Evolutionary conservation across 2,797 vertebrate genomes (phyloP).

Genomic region (Diglossa cyanea): DNA sequence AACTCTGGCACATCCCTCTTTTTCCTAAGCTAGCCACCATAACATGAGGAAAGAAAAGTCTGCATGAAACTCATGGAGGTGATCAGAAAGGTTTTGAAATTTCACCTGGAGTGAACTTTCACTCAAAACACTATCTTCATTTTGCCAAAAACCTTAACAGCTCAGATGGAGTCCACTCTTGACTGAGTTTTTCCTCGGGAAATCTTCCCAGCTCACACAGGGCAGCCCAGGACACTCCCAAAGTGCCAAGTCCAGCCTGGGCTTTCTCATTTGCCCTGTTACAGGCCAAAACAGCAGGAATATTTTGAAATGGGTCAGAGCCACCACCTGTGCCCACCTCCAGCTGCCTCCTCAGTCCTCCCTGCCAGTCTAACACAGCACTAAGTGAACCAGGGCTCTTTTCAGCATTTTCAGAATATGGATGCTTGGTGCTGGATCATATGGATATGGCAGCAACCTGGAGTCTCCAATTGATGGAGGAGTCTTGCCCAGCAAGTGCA

Average conservation of each 20-base stretch:
- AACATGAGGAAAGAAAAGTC: background rate
- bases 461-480: background rate
- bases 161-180: background rate
- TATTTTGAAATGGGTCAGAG: background rate
- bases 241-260: background rate
- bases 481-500: background rate
- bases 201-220: background rate
- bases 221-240: background rate
- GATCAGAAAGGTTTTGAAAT: background rate
- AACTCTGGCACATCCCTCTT: background rate
- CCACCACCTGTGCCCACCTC: background rate
- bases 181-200: background rate
- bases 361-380: background rate
- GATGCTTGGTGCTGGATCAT: background rate
- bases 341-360: background rate
- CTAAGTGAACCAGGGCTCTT: fast-evolving
- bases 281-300: background rate
- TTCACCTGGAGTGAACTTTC: background rate
- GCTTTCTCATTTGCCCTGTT: background rate
- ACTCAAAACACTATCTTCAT: background rate
- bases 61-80: background rate
- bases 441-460: background rate
- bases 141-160: background rate
- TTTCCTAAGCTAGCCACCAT: background rate
- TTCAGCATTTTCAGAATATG: background rate